A percentile compares a stretch with the other conserved stretches of the same genome.
These are phyloP conservation scores for Pedicia rivosa DNA, from an alignment of 2,888 invertebrate species.

Conservation along the genomic window DNA sequence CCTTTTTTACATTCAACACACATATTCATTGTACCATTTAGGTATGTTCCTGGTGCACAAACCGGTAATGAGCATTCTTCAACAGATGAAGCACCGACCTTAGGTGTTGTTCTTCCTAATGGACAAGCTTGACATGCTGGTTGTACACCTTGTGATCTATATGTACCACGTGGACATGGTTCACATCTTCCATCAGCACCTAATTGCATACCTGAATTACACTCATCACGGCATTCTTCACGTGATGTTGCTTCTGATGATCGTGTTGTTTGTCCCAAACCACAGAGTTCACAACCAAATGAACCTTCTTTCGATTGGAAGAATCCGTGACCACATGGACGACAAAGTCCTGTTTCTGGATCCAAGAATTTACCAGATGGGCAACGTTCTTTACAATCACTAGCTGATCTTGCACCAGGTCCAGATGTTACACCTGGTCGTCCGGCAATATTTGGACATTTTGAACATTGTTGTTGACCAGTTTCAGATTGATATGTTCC, in stretches of 20 bases:
- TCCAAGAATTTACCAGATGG: conserved; percentile 90
- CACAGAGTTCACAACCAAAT: conserved; percentile 76
- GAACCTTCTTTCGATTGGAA: conserved; percentile 85
- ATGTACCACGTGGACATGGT: conserved; percentile 78
- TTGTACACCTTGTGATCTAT: conserved; percentile 71
- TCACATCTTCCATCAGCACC: conserved; percentile 82
- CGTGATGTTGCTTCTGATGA: conserved; percentile 76
- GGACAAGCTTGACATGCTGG: conserved; percentile 82
- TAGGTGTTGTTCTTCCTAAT: conserved; percentile 75
- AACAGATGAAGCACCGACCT: conserved; percentile 62
- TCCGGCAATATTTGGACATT: conserved; percentile 84
- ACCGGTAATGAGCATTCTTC: conserved; percentile 89
- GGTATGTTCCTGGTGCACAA: conserved; percentile 66
- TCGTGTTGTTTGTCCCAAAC: conserved; percentile 80
- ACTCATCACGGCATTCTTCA: conserved; percentile 82
- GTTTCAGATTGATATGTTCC: conserved; percentile 91
- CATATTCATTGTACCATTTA: conserved; percentile 71
- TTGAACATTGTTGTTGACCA: conserved; percentile 74
- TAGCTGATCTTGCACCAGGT: conserved; percentile 71
- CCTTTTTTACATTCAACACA: conserved; percentile 81
- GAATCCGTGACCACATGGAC: conserved; percentile 86
- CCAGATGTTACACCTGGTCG: conserved; percentile 76
- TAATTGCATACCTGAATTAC: conserved; percentile 59
- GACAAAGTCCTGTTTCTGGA: conserved; percentile 71
- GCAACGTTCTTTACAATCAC: conserved; percentile 85